These are phyloP conservation scores for Phoeniculus purpureus DNA, from an alignment of 2,797 vertebrate species.

Conservation along the genomic window DNA sequence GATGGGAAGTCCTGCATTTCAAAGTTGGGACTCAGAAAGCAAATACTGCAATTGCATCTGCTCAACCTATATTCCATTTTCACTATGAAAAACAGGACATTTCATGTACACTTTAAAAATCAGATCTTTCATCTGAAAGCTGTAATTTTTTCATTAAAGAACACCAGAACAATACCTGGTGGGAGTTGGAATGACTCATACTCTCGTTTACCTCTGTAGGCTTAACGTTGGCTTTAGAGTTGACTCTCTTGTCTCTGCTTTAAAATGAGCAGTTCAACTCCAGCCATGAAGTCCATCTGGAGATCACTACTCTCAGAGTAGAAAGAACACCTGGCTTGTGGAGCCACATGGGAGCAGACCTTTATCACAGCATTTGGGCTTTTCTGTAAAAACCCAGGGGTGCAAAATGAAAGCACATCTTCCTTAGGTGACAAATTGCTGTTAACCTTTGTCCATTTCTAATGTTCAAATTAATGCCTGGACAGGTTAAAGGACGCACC, in stretches of 20 bases:
- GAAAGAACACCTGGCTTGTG: neutral
- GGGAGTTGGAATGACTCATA: neutral
- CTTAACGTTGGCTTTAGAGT: neutral
- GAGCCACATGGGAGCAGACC: neutral
- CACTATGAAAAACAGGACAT: neutral
- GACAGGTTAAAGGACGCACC: neutral
- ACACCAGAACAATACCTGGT: neutral
- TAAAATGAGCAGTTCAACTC: neutral
- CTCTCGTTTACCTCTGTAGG: neutral
- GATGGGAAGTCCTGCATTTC: neutral
- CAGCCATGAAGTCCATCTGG: neutral
- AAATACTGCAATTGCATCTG: neutral
- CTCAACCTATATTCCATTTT: neutral
- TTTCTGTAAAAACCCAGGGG: neutral
- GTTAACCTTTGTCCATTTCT: neutral
- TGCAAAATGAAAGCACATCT: neutral
- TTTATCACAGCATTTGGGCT: neutral
- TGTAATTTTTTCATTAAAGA: neutral
- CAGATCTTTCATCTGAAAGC: neutral
- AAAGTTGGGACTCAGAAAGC: neutral
- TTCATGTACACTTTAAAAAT: neutral
- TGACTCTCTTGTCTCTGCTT: neutral
- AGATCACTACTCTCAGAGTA: neutral
- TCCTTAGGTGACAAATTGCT: neutral
- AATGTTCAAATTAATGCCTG: neutral